Evolutionary conservation across 2,113 vertebrate genomes (phyloP).

Genomic region (Paratilapia polleni): DNA sequence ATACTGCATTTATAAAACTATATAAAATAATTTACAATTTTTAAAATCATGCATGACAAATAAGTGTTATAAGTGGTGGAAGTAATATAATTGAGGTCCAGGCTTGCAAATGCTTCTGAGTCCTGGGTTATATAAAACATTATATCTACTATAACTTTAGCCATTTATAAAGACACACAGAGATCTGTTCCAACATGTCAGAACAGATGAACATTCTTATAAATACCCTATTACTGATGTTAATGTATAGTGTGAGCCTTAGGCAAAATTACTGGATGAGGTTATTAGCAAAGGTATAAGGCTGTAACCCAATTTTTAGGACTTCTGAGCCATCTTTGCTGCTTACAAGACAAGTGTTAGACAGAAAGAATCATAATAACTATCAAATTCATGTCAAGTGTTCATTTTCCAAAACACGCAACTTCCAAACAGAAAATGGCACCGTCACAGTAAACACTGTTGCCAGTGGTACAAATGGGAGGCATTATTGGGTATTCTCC

Average conservation of each 20-base stretch:
- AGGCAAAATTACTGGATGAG: not conserved
- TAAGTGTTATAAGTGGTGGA: not conserved
- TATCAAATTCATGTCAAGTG: not conserved
- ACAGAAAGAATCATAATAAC: not conserved
- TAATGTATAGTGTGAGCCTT: not conserved
- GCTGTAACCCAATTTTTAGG: not conserved
- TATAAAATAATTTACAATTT: too few relatives aligned
- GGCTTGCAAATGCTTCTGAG: not conserved
- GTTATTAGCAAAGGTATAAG: not conserved
- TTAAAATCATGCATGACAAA: not conserved
- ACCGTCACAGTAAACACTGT: not conserved
- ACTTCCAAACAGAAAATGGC: not conserved
- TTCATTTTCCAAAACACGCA: not conserved
- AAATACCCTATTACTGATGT: not conserved
- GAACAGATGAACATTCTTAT: not conserved
- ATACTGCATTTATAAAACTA: too few relatives aligned
- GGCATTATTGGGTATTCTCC: conserved; percentile 4
- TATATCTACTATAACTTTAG: not conserved
- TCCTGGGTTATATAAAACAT: not conserved
- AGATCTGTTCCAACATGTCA: not conserved
- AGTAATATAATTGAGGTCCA: not conserved
- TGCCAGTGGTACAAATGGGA: conserved; percentile 2
- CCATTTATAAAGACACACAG: not conserved
- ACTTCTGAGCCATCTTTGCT: not conserved
- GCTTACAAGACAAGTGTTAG: not conserved